These are phyloP conservation scores for Pogonophryne albipinna DNA, from an alignment of 2,797 vertebrate genomes.

Conservation along the genomic window DNA sequence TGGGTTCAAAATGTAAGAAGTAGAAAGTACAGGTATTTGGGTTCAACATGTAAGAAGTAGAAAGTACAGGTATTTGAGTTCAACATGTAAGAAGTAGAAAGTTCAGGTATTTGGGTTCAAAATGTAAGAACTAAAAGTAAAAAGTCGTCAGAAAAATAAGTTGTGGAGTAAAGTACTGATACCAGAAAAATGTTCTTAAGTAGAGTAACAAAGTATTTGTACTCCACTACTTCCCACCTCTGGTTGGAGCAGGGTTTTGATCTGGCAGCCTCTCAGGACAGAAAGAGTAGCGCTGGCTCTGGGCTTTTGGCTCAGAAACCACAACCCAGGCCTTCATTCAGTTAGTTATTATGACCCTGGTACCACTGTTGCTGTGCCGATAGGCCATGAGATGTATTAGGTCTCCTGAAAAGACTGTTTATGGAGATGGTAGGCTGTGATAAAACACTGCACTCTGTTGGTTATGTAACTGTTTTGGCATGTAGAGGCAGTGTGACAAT, in stretches of 20 bases:
- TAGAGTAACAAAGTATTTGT: no score
- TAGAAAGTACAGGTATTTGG: no score
- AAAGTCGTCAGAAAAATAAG: no score
- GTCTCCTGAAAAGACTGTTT: slow-evolving; percentile 34
- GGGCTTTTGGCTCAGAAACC: slow-evolving; percentile 38
- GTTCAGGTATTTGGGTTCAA: no score
- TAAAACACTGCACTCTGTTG: slow-evolving; percentile 33
- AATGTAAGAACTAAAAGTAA: no score
- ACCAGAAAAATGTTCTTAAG: no score
- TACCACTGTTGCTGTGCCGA: slow-evolving; percentile 44
- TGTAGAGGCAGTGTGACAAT: slow-evolving; percentile 14
- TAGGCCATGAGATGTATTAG: slow-evolving; percentile 34
- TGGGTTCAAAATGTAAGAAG: no score
- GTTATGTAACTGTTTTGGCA: slow-evolving; percentile 38
- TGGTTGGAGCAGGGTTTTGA: slow-evolving; percentile 57
- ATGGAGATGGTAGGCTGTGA: slow-evolving; percentile 25
- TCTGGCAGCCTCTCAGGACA: slow-evolving; percentile 52
- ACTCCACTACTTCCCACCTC: no score
- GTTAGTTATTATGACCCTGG: slow-evolving; percentile 51
- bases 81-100: no score
- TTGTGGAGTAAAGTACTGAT: no score
- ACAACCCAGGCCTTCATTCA: slow-evolving; percentile 37
- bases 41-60: no score
- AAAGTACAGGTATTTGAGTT: no score
- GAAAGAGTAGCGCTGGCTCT: slow-evolving; percentile 54